Evolutionary conservation across 2,888 invertebrate genomes (phyloP).

Genomic region (Tetheella fluctuosa): DNA sequence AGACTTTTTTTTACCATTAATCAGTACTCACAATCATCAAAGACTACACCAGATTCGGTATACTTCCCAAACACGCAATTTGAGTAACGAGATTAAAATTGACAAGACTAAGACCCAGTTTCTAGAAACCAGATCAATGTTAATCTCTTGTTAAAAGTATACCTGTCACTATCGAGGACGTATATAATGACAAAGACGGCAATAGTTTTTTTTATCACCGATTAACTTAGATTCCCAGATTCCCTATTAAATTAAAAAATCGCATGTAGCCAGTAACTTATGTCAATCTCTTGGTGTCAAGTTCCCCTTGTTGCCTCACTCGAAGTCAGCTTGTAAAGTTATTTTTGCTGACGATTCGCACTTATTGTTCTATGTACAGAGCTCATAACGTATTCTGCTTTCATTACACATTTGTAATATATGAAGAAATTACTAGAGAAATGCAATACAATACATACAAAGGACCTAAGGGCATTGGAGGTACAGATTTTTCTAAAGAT

Average conservation of each 20-base stretch:
- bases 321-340: slow-evolving; percentile 16
- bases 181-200: too few species aligned
- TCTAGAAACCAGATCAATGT: too few species aligned
- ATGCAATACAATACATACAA: neutral
- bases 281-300: slow-evolving; percentile 1
- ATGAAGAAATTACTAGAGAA: neutral
- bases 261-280: neutral
- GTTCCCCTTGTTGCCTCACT: slow-evolving; percentile 15
- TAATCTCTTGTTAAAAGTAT: too few species aligned
- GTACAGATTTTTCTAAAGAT: neutral
- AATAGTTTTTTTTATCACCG: too few species aligned
- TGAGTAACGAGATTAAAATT: too few species aligned
- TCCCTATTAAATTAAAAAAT: neutral
- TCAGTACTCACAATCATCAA: too few species aligned
- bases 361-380: slow-evolving; percentile 13
- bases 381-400: neutral
- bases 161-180: too few species aligned
- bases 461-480: neutral
- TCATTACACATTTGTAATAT: neutral
- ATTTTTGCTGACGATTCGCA: slow-evolving; percentile 15
- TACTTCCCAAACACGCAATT: too few species aligned
- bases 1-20: too few species aligned
- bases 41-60: too few species aligned
- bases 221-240: too few species aligned
- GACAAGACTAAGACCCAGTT: too few species aligned